These are phyloP conservation scores for Equus quagga DNA, from an alignment of 2,113 vertebrate genomes.

Conservation along the genomic window DNA sequence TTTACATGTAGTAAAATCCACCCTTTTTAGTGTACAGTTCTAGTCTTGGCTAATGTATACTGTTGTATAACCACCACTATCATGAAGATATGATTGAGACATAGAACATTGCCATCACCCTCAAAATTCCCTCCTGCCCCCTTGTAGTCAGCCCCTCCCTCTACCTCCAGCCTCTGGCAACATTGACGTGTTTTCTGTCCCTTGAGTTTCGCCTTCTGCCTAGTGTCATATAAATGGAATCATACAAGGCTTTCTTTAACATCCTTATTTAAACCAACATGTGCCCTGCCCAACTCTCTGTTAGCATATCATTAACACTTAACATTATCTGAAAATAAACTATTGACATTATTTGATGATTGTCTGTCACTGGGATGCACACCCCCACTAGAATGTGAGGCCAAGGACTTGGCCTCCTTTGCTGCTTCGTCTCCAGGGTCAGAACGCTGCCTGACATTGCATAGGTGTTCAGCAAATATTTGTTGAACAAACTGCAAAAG, in stretches of 20 bases:
- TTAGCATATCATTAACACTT: neutral
- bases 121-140: neutral
- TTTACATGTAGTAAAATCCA: neutral
- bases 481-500: neutral
- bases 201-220: neutral
- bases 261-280: neutral
- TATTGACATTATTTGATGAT: neutral
- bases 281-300: neutral
- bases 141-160: neutral
- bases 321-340: conserved; percentile 8
- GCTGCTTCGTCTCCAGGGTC: neutral
- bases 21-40: neutral
- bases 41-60: neutral
- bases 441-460: neutral
- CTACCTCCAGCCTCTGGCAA: conserved; percentile 27
- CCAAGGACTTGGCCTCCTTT: neutral
- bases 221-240: neutral
- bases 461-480: neutral
- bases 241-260: neutral
- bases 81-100: neutral
- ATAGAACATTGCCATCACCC: neutral
- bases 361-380: neutral
- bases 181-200: neutral
- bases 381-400: neutral
- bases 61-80: neutral